These are phyloP conservation scores for Ispidina picta DNA, from an alignment of 2,797 vertebrate genomes.

Conservation along the genomic window DNA sequence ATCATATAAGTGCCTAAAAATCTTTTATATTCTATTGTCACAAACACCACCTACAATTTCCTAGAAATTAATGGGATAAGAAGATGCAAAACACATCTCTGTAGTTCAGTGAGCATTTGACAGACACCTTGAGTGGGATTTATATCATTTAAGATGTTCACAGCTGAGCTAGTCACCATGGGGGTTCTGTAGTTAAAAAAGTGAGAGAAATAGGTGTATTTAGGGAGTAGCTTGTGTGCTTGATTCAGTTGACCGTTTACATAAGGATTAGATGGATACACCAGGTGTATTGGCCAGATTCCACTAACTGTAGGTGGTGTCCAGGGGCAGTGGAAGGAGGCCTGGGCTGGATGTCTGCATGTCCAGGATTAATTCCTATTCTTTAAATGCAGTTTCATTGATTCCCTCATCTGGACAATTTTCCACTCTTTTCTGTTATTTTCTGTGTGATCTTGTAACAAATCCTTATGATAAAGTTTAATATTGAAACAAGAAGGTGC, in stretches of 20 bases:
- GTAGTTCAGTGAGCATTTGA: neutral
- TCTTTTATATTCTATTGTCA: neutral
- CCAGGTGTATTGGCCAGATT: neutral
- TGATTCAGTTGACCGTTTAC: neutral
- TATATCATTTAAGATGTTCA: neutral
- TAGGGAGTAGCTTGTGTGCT: neutral
- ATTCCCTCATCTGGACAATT: neutral
- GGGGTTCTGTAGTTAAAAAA: neutral
- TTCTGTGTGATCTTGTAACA: neutral
- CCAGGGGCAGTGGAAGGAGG: neutral
- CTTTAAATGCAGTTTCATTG: neutral
- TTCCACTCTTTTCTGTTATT: neutral
- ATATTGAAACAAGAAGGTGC: neutral
- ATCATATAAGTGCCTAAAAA: neutral
- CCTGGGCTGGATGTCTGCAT: neutral
- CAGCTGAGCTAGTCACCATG: neutral
- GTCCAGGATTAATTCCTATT: neutral
- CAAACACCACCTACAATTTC: neutral
- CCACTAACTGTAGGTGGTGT: neutral
- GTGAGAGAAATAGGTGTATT: neutral
- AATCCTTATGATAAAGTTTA: neutral
- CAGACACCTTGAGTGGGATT: neutral
- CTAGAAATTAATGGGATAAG: constrained; percentile 6
- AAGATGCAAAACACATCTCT: neutral
- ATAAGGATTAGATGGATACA: neutral